Evolutionary conservation across 2,797 vertebrate species (phyloP), one percentile per base, ranked within the genome.

Genomic region (Lacerta bilineata): DNA sequence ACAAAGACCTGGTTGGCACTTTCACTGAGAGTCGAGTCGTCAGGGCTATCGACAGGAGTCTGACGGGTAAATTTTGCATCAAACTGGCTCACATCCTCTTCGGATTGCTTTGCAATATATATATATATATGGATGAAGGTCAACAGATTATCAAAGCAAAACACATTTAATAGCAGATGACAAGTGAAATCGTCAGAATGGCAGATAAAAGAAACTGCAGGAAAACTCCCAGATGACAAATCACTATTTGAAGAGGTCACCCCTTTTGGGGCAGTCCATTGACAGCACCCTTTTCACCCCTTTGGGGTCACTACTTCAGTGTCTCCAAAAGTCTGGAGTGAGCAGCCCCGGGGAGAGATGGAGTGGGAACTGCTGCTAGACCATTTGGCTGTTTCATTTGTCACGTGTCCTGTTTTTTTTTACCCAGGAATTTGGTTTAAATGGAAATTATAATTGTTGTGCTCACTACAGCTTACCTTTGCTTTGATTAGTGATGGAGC

Each of bases 51-150:
- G 75, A 99, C 99, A 80, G 99, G 99, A 79, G 99, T 99, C 97
- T 99, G 99, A 96, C 98, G 98, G 96, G 99, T 99, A 98, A 99
- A 99, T 98, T 99, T 99, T 8, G 99, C 99, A 97, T 99, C 99
- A 95, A 99, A 99, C 96, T 99, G 99, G 97, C 99, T 99, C 96
- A 99, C 99, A 92, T 99, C 99, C 95, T 99, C 99, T 92, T 99
- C 99, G 29, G 99, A 99, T 99, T 99, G 98, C 99, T 99, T 97
- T 95, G 94, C 92, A 93, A 95, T 68, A 46, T 50, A 46, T 23
- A 50, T 55, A 68, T 36, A 41, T 4, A 81, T 13, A 68, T 59
- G 55, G 15, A 7, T 39, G 7, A 15, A 61, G 18, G 91, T 33
- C n/a, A 64, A 95, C 80, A 94, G 69, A 91, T 94, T 6, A 95